Conservation (phyloP, 2,888 invertebrate genomes). For the Noctua comes region DNA sequence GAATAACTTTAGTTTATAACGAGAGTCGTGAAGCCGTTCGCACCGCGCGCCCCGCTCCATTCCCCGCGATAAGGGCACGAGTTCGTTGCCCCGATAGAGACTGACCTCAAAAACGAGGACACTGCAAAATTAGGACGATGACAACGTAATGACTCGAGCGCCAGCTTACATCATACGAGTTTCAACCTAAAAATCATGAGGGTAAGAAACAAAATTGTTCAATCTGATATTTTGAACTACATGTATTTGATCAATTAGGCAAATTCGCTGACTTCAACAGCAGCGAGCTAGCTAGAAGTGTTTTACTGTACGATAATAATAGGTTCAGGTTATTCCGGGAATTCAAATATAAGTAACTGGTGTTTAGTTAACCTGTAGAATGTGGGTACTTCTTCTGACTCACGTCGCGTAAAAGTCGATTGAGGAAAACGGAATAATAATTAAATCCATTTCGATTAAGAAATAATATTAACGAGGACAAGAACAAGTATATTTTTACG, state of each 20-base stretch:
- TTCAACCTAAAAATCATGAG: slow-evolving; percentile 72
- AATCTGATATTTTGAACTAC: slow-evolving; percentile 79
- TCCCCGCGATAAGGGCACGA: slow-evolving; percentile 89
- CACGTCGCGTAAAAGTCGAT: slow-evolving; percentile 19
- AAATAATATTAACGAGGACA: slow-evolving; percentile 20
- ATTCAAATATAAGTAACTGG: slow-evolving; percentile 59
- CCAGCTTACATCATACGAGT: slow-evolving; percentile 77
- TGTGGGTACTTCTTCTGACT: slow-evolving; percentile 28
- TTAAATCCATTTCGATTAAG: slow-evolving; percentile 15
- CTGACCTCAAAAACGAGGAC: slow-evolving; percentile 94
- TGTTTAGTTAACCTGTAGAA: slow-evolving; percentile 33
- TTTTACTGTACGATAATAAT: slow-evolving; percentile 85
- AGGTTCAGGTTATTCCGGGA: slow-evolving; percentile 77
- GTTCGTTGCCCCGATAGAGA: slow-evolving; percentile 91
- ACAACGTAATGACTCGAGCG: slow-evolving; percentile 89
- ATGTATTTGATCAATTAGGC: slow-evolving; percentile 90
- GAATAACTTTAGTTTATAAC: slow-evolving; percentile 64
- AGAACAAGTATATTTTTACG: slow-evolving; percentile 33
- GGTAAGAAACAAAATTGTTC: slow-evolving; percentile 73
- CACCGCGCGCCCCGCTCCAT: slow-evolving; percentile 77
- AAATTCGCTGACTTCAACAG: slow-evolving; percentile 89
- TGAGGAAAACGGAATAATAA: slow-evolving; percentile 38
- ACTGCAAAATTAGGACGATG: slow-evolving; percentile 91
- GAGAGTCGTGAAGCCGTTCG: slow-evolving; percentile 68
- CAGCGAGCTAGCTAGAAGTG: slow-evolving; percentile 85